Evolutionary conservation across 1,140 invertebrate genomes (phyloP).

Genomic region (Oryctes rhinoceros): DNA sequence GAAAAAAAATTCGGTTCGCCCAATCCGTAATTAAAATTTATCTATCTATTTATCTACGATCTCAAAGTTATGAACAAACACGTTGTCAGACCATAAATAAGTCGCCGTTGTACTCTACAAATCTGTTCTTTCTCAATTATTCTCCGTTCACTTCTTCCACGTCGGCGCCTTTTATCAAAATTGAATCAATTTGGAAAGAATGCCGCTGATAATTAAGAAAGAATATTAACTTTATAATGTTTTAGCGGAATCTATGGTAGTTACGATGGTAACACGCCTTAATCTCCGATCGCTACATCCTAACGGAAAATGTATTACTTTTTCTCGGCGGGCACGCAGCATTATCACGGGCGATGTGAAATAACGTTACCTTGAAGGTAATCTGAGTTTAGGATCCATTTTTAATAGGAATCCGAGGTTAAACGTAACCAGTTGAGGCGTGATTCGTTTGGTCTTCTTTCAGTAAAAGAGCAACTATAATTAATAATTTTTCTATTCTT

Average conservation of each 20-base stretch:
- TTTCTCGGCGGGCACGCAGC: neutral
- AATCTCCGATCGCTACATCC: neutral
- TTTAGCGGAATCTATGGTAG: constrained; percentile 2
- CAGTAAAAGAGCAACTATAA: no score
- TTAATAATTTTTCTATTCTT: no score
- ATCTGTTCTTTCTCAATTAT: neutral
- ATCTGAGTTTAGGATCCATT: no score
- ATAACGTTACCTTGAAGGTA: neutral
- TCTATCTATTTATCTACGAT: constrained; percentile 10
- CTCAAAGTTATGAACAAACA: neutral
- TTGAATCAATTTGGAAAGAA: constrained; percentile 14
- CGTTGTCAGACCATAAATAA: neutral
- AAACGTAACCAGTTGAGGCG: no score
- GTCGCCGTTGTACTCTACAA: neutral
- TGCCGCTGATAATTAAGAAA: constrained; percentile 1
- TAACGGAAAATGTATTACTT: neutral
- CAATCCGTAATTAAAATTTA: neutral
- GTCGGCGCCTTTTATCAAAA: constrained; percentile 13
- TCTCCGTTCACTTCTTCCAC: neutral
- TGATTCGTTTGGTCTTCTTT: no score
- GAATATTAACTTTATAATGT: constrained; percentile 1
- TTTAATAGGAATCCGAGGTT: no score
- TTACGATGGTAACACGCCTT: neutral
- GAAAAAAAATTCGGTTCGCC: neutral
- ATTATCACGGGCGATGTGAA: constrained; percentile 1